phyloP scores from a whole-genome alignment of 2,113 vertebrate species.

The Vulpes lagopus region DNA sequence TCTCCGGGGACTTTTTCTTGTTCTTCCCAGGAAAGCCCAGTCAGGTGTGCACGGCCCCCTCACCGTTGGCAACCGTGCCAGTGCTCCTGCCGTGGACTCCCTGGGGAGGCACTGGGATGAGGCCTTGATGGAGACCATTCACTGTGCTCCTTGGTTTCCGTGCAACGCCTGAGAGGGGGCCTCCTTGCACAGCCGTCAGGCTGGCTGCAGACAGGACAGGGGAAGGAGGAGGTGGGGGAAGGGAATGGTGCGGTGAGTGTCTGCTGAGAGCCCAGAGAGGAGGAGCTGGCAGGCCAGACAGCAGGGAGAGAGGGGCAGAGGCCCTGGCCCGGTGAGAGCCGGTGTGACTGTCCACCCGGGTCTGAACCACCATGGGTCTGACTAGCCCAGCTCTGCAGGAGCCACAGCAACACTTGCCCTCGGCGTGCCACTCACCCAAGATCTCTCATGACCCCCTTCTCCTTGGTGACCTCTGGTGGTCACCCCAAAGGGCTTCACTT shows the following conservation, averaged over 20 bases:
- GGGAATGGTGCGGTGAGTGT: background rate
- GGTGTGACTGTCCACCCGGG: accelerated
- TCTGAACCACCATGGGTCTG: background rate
- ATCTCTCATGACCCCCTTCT: too few relatives aligned
- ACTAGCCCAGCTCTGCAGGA: background rate
- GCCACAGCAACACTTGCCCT: background rate
- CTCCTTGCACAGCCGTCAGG: accelerated
- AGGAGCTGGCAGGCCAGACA: background rate
- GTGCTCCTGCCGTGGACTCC: too few relatives aligned
- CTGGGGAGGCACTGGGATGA: background rate
- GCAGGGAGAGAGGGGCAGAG: background rate
- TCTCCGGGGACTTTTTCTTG: background rate
- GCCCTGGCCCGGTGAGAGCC: accelerated
- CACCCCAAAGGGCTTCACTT: background rate
- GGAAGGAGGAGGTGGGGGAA: background rate
- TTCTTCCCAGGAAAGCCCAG: background rate
- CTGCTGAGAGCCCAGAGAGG: background rate
- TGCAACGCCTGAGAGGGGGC: background rate
- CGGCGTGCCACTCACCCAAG: background rate
- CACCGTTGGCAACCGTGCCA: accelerated
- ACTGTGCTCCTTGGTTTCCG: too few relatives aligned
- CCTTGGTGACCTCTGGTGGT: background rate
- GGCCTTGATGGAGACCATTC: background rate
- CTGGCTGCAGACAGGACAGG: background rate
- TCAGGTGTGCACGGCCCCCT: background rate